Evolutionary conservation across 2,113 vertebrate species (phyloP).

Genomic region (Ameiurus melas): DNA sequence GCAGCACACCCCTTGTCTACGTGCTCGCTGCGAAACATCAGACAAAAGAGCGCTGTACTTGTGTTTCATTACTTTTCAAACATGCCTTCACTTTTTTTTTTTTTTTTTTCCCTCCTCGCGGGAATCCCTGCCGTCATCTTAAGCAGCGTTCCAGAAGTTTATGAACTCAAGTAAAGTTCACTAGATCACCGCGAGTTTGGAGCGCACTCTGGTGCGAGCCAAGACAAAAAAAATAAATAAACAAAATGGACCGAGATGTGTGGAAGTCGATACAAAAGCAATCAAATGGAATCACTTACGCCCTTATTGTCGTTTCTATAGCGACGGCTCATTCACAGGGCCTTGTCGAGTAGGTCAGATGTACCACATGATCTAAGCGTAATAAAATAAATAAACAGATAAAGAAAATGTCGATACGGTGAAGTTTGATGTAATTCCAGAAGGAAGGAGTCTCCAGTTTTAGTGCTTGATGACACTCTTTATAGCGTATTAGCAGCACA

Average conservation of each 20-base stretch:
- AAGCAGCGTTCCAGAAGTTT: neutral
- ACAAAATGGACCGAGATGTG: neutral
- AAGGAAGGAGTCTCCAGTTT: too few species aligned
- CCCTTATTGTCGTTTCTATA: neutral
- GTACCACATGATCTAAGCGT: neutral
- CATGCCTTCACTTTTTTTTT: neutral
- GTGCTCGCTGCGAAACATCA: neutral
- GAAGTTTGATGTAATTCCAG: too few species aligned
- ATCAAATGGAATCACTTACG: neutral
- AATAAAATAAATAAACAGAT: neutral
- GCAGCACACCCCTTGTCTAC: neutral
- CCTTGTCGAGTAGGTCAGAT: neutral
- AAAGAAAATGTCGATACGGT: neutral
- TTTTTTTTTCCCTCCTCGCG: too few species aligned
- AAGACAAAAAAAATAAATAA: neutral
- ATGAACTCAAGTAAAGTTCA: neutral
- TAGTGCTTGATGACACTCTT: too few species aligned
- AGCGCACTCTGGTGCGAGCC: neutral
- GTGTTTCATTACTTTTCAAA: conserved; percentile 15
- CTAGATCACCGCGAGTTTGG: too few species aligned
- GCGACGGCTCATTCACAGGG: neutral
- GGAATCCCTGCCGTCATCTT: neutral
- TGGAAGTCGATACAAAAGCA: neutral
- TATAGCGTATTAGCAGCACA: too few species aligned
- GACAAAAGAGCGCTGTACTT: neutral